Base-by-base conservation (phyloP, 2,888 invertebrate genomes). In the Penaeus monodon region DNA sequence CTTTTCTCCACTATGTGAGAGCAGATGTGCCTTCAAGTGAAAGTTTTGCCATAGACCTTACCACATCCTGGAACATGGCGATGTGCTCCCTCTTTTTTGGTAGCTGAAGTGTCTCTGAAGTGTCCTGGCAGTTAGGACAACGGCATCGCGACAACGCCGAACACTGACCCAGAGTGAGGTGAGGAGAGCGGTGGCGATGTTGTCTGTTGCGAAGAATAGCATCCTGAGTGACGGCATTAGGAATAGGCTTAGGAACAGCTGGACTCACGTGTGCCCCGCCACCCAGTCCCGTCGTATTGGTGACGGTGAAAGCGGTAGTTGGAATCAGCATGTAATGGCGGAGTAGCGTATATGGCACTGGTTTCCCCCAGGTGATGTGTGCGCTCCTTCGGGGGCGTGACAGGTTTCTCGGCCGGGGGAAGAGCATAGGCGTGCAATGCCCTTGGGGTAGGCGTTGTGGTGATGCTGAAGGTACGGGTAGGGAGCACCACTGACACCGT, bases 1-100 rank as follows among this genome's bases (percentile, higher is more conserved):
- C 98, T n/a, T 94, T 93, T 99, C 99, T 88, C 98, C 98, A 76
- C 98, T 98, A 93, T 99, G 99, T 99, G 99, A 99, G 92, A 99
- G 95, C 88, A 99, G 94, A 93, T 99, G 99, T 81, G 99, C 99
- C 94, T 99, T 99, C 92, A 99, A 94, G 94, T 99, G 99, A 86
- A 98, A 84, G 98, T 98, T 94, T 98, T 98, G 90, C 97, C 98
- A 93, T 99, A 99, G 84, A 98, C 98, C 91, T 94, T 94, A 81
- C 93, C 93, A 93, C 99, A 99, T 84, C 98, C 98, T 22, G 98
- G 97, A 93, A 98, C 97, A 93, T 98, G 98, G 93, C 98, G 92
- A 96, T 97, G 93, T 98, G 98, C 76, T 89, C 88, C 77, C 87
- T 89, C 77, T 88, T 81, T n/a, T 83, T 88, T 91, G 76, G 88